Evolutionary conservation across 2,888 invertebrate species (phyloP), one percentile per base, ranked within the genome.

Genomic region (Palloptera scutellata): DNA sequence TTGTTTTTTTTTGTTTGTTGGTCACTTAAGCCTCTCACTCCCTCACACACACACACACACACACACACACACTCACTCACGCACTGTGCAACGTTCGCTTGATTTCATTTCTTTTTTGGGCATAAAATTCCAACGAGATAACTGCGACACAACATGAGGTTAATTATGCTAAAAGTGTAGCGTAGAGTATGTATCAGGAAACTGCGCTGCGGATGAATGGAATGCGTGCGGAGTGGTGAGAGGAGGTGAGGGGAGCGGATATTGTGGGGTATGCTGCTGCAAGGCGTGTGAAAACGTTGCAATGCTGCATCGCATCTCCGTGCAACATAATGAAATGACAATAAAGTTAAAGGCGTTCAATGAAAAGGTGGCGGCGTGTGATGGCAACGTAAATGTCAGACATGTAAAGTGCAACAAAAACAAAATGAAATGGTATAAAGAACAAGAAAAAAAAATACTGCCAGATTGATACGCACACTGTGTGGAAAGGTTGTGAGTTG

Each of bases 101-200:
- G 30, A 30, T 30, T 30, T 30, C 30, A 30, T 30, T 30, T n/a
- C n/a, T n/a, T 30, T 30, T 30, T 30, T 6, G 30, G 30, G 30
- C 30, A 30, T 30, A 30, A 45, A 10, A 59, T 40, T 15, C 41
- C 55, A 57, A 53, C 59, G 64, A 59, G 64, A 53, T 64, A 59
- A 64, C 59, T 52, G 64, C 66, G 54, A 19, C 61, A 66, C 57
- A 61, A 61, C 57, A 57, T 61, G 55, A 57, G 66, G 66, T 66
- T 66, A 66, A 66, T 66, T 66, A 61, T 15, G 19, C 48, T 48
- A 53, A 59, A 64, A 48, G 15, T 15, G 48, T 48, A n/a, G 48
- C n/a, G 45, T 43, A 12, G 10, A 11, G 15, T 48, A 12, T 48
- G 48, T 5, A 15, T 48, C 12, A 12, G 13, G 1, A 48, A 48